Evolutionary conservation across 1,140 invertebrate genomes (phyloP).

Genomic region (Planococcus citri): DNA sequence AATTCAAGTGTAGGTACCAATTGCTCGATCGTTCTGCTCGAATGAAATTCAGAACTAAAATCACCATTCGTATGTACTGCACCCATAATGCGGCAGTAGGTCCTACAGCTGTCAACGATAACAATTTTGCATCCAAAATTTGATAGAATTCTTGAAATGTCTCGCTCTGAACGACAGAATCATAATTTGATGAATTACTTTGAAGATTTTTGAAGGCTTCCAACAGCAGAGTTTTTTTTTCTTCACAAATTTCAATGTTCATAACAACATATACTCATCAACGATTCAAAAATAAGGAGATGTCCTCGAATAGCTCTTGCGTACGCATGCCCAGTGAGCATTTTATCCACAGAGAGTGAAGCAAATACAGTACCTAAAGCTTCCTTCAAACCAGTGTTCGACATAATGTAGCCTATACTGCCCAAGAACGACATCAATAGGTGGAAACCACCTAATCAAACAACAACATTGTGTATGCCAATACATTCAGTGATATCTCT

Average conservation of each 20-base stretch:
- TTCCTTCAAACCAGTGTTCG: constrained; percentile 27
- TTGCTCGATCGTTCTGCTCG: constrained; percentile 31
- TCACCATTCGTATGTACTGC: constrained; percentile 35
- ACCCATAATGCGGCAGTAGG: constrained; percentile 34
- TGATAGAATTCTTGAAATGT: too few relatives aligned
- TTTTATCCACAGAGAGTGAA: constrained; percentile 33
- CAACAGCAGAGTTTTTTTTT: constrained; percentile 24
- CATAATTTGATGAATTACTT: not conserved
- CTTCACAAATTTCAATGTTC: too few relatives aligned
- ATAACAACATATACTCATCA: constrained; percentile 25
- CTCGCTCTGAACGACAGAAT: not conserved
- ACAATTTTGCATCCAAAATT: not conserved
- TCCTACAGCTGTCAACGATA: constrained; percentile 29
- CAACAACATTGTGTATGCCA: too few relatives aligned
- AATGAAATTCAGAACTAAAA: constrained; percentile 34
- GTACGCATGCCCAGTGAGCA: constrained; percentile 32
- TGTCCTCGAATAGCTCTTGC: constrained; percentile 33
- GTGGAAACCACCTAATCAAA: too few relatives aligned
- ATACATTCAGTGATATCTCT: too few relatives aligned
- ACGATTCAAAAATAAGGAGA: constrained; percentile 30
- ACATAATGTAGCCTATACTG: constrained; percentile 27
- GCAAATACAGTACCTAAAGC: constrained; percentile 31
- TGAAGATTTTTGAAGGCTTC: too few relatives aligned
- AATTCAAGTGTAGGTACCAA: too few relatives aligned
- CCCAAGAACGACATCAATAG: constrained; percentile 31